Base-by-base conservation (phyloP, 2,888 invertebrate genomes). In the Calliopum simillimum region DNA sequence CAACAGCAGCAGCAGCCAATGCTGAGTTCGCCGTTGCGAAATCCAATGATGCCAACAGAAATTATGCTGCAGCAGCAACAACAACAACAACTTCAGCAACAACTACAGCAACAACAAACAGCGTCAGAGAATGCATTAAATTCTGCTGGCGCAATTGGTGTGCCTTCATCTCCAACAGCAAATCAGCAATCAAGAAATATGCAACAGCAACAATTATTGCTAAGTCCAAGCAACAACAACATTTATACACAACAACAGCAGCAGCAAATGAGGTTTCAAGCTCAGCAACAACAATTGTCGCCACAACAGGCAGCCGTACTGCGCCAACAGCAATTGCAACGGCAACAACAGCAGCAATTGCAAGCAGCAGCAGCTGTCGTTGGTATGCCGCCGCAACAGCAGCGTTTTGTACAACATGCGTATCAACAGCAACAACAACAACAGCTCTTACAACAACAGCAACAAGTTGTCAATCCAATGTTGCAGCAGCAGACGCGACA, bases 381-480 rank as follows among this genome's bases (percentile, higher is more conserved):
- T 33, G 33, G 33, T 33, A 65, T 55, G 55, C 72, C 70, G 44
- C 47, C 68, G 47, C 75, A 73, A 21, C 72, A 72, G 14, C 73
- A 72, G 61, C 74, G 73, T 56, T 72, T 73, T 19, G 65, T 73
- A 47, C 53, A 19, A 11, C 69, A 70, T 59, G 41, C 64, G 6
- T 68, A 65, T 41, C 64, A 68, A 25, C 75, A 79, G 67, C 76
- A 78, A 63, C 79, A 76, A 11, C 70, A 74, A 55, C 70, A 74
- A 6, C 75, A 74, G 33, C 58, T 71, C 21, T 33, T 33, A 33
- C 65, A 62, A 12, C 75, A 79, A 43, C 81, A 80, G n/a, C 76
- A 84, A 79, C 85, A 85, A 82, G 81, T 82, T 66, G 82, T 83
- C 67, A 76, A 76, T 33, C 71, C 73, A 13, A 76, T 78, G 62